Conservation (phyloP, 2,888 invertebrate species). For the Meghimatium bilineatum region DNA sequence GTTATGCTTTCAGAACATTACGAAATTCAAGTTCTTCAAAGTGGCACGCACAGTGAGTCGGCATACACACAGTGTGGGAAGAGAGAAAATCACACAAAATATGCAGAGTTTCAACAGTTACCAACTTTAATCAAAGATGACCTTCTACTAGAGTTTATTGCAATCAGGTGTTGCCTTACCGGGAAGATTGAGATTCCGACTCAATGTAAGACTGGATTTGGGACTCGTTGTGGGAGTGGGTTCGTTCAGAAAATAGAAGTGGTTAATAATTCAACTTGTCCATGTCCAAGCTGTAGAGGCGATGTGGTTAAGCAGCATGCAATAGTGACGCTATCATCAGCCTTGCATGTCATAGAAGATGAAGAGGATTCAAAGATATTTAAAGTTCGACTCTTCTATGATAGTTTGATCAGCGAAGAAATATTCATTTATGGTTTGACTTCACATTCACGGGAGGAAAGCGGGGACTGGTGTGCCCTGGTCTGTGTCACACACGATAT, state of each 20-base stretch:
- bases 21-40: slow-evolving; percentile 6
- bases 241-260: background rate
- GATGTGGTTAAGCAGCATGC: background rate
- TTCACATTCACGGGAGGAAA: slow-evolving; percentile 9
- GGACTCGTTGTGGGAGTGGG: background rate
- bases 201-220: background rate
- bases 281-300: background rate
- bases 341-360: background rate
- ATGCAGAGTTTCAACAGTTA: background rate
- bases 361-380: background rate
- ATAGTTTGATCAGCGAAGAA: background rate
- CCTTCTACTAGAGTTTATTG: background rate
- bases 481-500: background rate
- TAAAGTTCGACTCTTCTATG: background rate
- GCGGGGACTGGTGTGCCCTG: slow-evolving; percentile 1
- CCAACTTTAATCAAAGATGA: background rate
- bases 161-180: background rate
- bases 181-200: background rate
- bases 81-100: background rate
- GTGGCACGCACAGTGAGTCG: background rate
- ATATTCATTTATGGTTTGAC: background rate
- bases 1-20: background rate
- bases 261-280: background rate
- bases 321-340: slow-evolving; percentile 1
- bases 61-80: background rate